Base-by-base conservation (phyloP, 2,797 vertebrate genomes). In the Lepidocolaptes lacrymiger region DNA sequence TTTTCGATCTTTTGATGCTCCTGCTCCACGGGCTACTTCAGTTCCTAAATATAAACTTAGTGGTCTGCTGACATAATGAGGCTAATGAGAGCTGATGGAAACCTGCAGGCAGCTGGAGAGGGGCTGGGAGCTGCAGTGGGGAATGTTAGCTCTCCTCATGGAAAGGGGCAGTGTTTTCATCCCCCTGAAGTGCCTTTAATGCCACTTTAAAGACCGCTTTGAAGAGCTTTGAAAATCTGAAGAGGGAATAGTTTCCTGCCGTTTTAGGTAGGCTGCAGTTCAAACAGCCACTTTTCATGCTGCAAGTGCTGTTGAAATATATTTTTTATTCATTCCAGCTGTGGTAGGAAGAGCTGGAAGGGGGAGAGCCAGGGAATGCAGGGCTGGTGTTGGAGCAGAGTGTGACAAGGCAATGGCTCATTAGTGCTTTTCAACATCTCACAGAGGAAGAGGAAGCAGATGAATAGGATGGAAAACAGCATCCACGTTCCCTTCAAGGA, bases 281-380 rank as follows among this genome's bases (percentile, higher is more conserved):
- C 85, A 64, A 58, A 54, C 71, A 89, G 28, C 72, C 49, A 37
- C 84, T 67, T 24, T 87, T 91, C 75, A 58, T 52, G 6, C 93
- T 20, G 5, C 44, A 51, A 85, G 89, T 61, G 55, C 85, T 58
- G 72, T 30, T 88, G 94, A 92, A 85, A 56, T 81, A 28, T 22
- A 26, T 22, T 76, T 76, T 77, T 63, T 24, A 67, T 87, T 23
- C 43, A 61, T 94, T 90, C 85, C 94, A 91, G 82, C 93, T 88
- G 89, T 1, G 0, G 14, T 82, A 7, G 69, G 49, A 39, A 71
- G 89, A 71, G 37, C 54, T 27, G 62, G 89, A 15, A 61, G 88
- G 92, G 46, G 43, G 62, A 14, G 77, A 77, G 83, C 72, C 41
- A 68, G 83, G 83, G 61, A 91, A 32, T 6, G 79, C 26, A 5